Base-by-base conservation (phyloP, 2,113 vertebrate genomes). In the Bos indicus region DNA sequence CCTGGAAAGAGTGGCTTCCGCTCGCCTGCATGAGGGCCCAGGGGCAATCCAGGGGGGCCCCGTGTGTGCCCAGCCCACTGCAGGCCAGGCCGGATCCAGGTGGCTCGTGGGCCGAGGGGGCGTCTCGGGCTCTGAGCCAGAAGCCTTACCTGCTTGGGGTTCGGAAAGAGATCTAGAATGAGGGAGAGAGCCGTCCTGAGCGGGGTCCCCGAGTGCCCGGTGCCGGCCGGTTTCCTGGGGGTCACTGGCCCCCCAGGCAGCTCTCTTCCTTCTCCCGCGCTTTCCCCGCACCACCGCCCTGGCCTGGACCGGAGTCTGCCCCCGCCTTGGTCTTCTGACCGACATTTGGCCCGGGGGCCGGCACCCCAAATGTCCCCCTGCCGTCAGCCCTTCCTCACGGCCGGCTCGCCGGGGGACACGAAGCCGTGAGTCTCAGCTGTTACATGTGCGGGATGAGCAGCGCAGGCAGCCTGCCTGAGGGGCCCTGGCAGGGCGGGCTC, bases 31-130 rank as follows among this genome's bases (percentile, higher is more conserved):
- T 9, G 30, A 12, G 19, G 17, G 4, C 56, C 51, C 26, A 14
- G 89, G 57, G 60, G 8, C 33, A 2, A 43, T 81, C 16, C 54
- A 57, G 62, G 51, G 2, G 3, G 3, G 7, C 74, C 84, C 10
- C 0, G 5, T 0, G 6, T 36, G 19, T 5, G 4, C 48, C 36
- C 48, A 10, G 54, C 40, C 9, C 4, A 0, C 30, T 13, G 0
- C 5, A 6, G 13, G 33, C 43, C 1, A 0, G 23, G 36, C 59
- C 19, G 5, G 40, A 62, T 19, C n/a, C 12, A 9, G 43, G 57
- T 25, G n/a, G 59, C 33, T 14, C 11, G 0, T 28, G 30, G 43
- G 71, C 2, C 2, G 5, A 56, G 9, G 8, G 23, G 40, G 28
- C 5, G 14, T 48, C 56, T n/a, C 2, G 1, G 52, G 9, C 28